phyloP scores from a whole-genome alignment of 2,797 vertebrate genomes.

The Labeo calbasu region DNA sequence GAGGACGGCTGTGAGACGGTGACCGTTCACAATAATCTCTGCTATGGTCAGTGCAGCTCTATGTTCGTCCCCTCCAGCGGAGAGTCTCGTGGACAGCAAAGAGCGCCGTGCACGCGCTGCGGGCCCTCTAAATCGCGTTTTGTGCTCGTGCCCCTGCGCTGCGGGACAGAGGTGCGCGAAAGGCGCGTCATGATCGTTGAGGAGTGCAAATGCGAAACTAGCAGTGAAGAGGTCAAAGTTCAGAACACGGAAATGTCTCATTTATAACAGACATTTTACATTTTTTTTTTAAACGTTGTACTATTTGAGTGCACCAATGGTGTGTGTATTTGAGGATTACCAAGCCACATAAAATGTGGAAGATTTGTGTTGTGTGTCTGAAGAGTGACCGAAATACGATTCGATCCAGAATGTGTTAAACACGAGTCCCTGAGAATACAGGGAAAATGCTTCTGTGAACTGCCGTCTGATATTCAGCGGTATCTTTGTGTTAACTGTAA shows the following conservation, averaged over 20 bases:
- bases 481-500: slow-evolving; percentile 1
- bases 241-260: slow-evolving; percentile 54
- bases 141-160: slow-evolving; percentile 70
- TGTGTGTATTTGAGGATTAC: neutral
- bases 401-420: slow-evolving; percentile 9
- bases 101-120: slow-evolving; percentile 77
- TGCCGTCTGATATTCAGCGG: slow-evolving; percentile 31
- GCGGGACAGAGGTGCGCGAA: slow-evolving; percentile 64
- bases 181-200: slow-evolving; percentile 78
- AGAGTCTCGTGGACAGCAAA: slow-evolving; percentile 60
- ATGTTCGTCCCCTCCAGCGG: slow-evolving; percentile 76
- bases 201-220: slow-evolving; percentile 79
- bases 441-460: neutral
- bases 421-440: neutral
- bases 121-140: slow-evolving; percentile 70
- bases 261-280: slow-evolving; percentile 46
- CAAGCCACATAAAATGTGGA: slow-evolving; percentile 18
- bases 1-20: slow-evolving; percentile 74
- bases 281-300: neutral
- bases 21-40: slow-evolving; percentile 79
- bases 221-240: slow-evolving; percentile 67
- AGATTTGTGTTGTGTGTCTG: slow-evolving; percentile 4
- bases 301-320: neutral
- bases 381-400: slow-evolving; percentile 7
- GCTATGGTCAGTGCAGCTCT: slow-evolving; percentile 82